Conservation (phyloP, 1,140 invertebrate genomes). For the Microvelia longipes region DNA sequence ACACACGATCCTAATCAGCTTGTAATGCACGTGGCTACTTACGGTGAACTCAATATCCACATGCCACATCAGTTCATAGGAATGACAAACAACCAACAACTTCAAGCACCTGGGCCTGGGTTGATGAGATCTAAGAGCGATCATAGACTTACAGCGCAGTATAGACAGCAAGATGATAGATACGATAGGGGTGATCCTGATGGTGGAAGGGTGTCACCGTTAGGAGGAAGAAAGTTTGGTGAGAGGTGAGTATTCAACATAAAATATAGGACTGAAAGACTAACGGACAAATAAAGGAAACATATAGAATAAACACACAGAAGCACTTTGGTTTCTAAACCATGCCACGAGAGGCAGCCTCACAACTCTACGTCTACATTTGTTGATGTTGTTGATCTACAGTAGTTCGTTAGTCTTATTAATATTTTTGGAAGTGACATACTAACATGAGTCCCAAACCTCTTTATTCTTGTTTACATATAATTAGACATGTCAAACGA, state of each 20-base stretch:
- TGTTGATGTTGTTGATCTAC: too few species aligned
- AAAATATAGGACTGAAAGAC: too few species aligned
- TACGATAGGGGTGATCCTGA: conserved; percentile 25
- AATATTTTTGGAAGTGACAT: too few species aligned
- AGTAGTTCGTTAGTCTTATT: too few species aligned
- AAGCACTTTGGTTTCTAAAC: too few species aligned
- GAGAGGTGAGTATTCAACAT: conserved; percentile 36
- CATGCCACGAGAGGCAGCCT: too few species aligned
- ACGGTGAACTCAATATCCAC: conserved; percentile 72
- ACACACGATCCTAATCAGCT: conserved; percentile 78
- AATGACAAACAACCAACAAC: conserved; percentile 27
- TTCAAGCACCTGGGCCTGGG: conserved; percentile 48
- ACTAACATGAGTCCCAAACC: too few species aligned
- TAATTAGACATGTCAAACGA: too few species aligned
- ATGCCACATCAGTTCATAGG: conserved; percentile 35
- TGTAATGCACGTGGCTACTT: conserved; percentile 58
- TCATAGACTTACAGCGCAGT: conserved; percentile 75
- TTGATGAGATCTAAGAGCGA: conserved; percentile 87
- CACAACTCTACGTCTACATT: too few species aligned
- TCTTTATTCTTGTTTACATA: too few species aligned
- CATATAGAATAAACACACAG: too few species aligned
- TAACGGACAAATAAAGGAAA: too few species aligned
- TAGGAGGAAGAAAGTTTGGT: conserved; percentile 55
- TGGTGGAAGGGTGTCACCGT: conserved; percentile 40
- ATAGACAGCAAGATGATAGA: conserved; percentile 64